Evolutionary conservation across 2,113 vertebrate genomes (phyloP), one percentile per base, ranked within the genome.

Genomic region (Columba livia): DNA sequence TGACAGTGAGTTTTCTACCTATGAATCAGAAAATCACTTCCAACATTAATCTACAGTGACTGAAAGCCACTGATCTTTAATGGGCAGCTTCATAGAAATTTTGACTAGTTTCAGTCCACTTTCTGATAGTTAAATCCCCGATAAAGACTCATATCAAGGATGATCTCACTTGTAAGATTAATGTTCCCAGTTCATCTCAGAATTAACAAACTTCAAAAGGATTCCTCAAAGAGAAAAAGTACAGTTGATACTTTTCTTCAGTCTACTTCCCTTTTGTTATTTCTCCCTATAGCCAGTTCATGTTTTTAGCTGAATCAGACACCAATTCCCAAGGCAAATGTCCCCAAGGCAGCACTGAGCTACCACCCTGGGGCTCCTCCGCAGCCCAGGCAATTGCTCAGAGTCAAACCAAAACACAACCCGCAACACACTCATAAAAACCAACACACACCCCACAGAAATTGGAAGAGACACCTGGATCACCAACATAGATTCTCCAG

Each of bases 21-120:
- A 60, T 79, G 87, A 91, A 93, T 93, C 85, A 95, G 86, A 92
- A 90, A 88, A 47, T 48, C n/a, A 40, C 54, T 93, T 66, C 85
- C 79, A 91, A 31, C 40, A 40, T 91, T 80, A 77, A 88, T 77
- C 31, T 83, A 34, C 50, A 66, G 26, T 32, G 40, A 6, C 54
- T 21, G 36, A 85, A 81, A 78, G 40, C 32, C 53, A 82, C 60
- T 93, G 71, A 77, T 56, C 28, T 77, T 65, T 53, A 88, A 61
- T 44, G 40, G 20, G 34, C 26, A 83, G 58, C 56, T 90, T 88
- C 85, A 50, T 26, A 88, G 85, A 66, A 78, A 79, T 83, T 36
- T 62, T 38, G 24, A 92, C 47, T 5, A 62, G 50, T 91, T 94
- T 86, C 83, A 78, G 60, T 70, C 57, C 53, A 54, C 40, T 77